These are phyloP conservation scores for Rhagoletis pomonella DNA, from an alignment of 1,140 invertebrate species.

Conservation along the genomic window DNA sequence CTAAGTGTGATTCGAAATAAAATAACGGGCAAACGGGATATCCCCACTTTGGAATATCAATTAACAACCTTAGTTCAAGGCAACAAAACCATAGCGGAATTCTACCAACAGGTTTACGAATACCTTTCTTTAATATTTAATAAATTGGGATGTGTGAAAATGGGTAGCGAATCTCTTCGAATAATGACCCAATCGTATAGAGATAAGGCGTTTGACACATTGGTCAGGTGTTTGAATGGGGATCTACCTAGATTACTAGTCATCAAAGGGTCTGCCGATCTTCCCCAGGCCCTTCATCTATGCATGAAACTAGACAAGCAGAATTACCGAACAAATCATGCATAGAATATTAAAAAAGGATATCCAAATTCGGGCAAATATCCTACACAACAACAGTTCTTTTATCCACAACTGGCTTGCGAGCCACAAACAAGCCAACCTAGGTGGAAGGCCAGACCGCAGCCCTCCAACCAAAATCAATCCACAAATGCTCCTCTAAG, in stretches of 20 bases:
- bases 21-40: neutral
- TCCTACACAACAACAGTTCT: neutral
- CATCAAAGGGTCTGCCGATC: conserved; percentile 49
- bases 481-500: neutral
- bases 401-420: conserved; percentile 1
- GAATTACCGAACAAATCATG: conserved; percentile 52
- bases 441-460: neutral
- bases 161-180: conserved; percentile 18
- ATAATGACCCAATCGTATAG: conserved; percentile 51
- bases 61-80: conserved; percentile 28
- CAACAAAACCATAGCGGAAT: conserved; percentile 15
- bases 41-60: neutral
- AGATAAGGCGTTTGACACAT: conserved; percentile 49
- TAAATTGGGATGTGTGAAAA: conserved; percentile 6
- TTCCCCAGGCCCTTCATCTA: conserved; percentile 45
- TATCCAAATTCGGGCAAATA: neutral
- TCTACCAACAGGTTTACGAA: conserved; percentile 16
- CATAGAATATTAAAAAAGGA: conserved; percentile 3
- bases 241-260: conserved; percentile 46
- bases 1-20: neutral
- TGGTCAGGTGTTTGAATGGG: conserved; percentile 53
- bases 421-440: neutral
- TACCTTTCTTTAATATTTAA: conserved; percentile 44
- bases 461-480: neutral
- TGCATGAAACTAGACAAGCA: conserved; percentile 55